Evolutionary conservation across 2,113 vertebrate genomes (phyloP).

Genomic region (Gavia stellata): DNA sequence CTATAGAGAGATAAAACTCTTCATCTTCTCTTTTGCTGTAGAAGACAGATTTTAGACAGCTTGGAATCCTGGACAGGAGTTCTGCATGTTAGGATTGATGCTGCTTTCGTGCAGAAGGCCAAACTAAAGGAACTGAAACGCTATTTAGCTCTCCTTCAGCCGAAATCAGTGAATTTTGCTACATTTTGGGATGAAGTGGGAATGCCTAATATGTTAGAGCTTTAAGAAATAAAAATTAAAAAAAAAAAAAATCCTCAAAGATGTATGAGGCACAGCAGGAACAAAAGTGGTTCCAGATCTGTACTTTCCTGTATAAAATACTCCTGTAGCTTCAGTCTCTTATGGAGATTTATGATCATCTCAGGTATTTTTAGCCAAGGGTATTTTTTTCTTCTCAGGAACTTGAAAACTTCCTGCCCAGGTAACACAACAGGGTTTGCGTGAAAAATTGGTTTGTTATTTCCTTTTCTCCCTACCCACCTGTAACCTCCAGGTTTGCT

Average conservation of each 20-base stretch:
- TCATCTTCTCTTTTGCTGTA: not conserved
- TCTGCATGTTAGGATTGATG: not conserved
- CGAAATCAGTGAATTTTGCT: not conserved
- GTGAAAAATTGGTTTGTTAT: not conserved
- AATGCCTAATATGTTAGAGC: not conserved
- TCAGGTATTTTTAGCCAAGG: not conserved
- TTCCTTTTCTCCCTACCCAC: not conserved
- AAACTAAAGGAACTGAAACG: not conserved
- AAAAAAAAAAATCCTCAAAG: not conserved
- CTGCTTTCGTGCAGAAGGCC: not conserved
- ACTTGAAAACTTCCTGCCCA: not conserved
- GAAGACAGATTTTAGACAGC: not conserved
- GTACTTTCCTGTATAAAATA: not conserved
- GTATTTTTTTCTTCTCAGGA: not conserved
- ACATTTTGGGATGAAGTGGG: not conserved
- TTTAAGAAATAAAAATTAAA: not conserved
- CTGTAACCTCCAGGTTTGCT: not conserved
- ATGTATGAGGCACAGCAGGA: not conserved
- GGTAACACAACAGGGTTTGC: not conserved
- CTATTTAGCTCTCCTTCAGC: not conserved
- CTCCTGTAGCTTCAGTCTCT: not conserved
- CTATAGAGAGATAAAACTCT: rapidly evolving
- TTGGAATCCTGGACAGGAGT: not conserved
- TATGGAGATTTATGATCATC: not conserved
- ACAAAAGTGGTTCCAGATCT: not conserved